Evolutionary conservation across 23 tunicate genomes (phyloP), one percentile per base, ranked within the genome.

Genomic region (Diplosoma virens): DNA sequence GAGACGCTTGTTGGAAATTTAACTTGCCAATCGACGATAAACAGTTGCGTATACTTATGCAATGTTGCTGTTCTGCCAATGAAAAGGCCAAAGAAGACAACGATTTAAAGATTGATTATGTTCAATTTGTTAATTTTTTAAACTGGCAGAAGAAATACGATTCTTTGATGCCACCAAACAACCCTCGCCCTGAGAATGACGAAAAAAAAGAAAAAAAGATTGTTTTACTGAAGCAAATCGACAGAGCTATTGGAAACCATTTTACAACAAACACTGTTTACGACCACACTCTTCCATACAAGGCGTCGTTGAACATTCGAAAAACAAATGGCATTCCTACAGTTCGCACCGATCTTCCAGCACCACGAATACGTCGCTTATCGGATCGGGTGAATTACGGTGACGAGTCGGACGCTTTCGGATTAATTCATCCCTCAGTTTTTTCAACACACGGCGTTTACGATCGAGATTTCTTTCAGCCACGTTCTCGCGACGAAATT

Each of bases 1-100:
- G 97, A 0, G 77, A 71, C n/a, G 97, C 79, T 1, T 92, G 97
- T 68, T 82, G 85, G 87, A 86, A 84, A 53, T 78, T 92, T 33
- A 92, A 92, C 63, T 52, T 92, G 18, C 97, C 97, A n/a, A 81
- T 92, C 31, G 97, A 92, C 48, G 79, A 85, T 32, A 81, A 77
- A 54, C 75, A 85, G 59, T 72, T 92, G 5, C 29, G 35, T 18
- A 64, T 74, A 0, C 31, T 92, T 37, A 92, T 92, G 97, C 84
- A 73, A 9, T 85, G 85, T 46, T 92, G 97, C 60, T n/a, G n/a
- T n/a, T n/a, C n/a, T n/a, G 71, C 74, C 17, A 75, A 47, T 5
- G 80, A 73, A 32, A 58, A 24, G n/a, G 52, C 64, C 2, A 78
- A 84, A 7, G 77, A 31, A 3, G 35, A 4, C 21, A 66, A 28